These are phyloP conservation scores for Lamprotornis superbus DNA, from an alignment of 2,113 vertebrate genomes.

Conservation along the genomic window DNA sequence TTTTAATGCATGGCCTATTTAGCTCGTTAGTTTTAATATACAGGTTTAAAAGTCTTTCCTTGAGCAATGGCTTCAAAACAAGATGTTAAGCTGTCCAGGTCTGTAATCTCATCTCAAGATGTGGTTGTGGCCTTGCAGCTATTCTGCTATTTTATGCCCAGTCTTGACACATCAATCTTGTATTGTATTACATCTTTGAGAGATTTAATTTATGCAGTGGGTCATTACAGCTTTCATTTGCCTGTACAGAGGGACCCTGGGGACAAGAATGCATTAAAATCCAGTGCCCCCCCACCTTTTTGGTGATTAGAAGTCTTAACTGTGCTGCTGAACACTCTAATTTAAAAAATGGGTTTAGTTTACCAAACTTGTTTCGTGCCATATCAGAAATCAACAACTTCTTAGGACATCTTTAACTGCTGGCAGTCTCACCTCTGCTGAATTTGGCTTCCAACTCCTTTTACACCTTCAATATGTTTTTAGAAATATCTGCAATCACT, in stretches of 20 bases:
- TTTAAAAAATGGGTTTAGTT: not conserved
- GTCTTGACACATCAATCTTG: not conserved
- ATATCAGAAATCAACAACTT: not conserved
- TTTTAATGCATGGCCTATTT: slow-evolving; percentile 48
- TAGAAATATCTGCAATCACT: not conserved
- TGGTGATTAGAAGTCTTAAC: not conserved
- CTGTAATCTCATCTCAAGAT: not conserved
- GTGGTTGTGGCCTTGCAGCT: not conserved
- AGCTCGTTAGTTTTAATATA: slow-evolving; percentile 56
- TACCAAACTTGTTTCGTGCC: not conserved
- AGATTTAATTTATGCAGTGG: slow-evolving; percentile 13
- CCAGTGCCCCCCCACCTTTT: not conserved
- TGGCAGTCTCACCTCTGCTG: not conserved
- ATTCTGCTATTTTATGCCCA: not conserved
- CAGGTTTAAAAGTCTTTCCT: slow-evolving; percentile 44
- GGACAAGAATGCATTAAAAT: not conserved
- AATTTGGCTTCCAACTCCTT: not conserved
- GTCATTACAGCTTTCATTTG: slow-evolving; percentile 18
- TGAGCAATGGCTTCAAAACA: not conserved
- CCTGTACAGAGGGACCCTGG: not conserved
- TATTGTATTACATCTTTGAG: not conserved
- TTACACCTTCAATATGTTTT: not conserved
- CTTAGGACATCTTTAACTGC: not conserved
- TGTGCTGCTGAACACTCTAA: not conserved
- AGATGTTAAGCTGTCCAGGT: not conserved